Base-by-base conservation (phyloP, 2,113 vertebrate species). In the Cromileptes altivelis region DNA sequence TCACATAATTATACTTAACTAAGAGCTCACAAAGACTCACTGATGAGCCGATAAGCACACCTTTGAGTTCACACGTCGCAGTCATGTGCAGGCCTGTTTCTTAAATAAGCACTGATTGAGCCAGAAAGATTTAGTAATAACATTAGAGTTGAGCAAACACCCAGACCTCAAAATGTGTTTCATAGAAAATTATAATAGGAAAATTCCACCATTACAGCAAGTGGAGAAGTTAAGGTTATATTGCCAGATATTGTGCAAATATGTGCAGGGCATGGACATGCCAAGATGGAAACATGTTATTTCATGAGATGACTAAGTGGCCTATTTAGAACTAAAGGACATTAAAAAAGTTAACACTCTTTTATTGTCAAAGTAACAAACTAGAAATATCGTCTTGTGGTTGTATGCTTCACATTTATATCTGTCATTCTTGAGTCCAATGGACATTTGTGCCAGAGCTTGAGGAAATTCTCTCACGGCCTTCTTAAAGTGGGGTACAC, bases 31-130 rank as follows among this genome's bases (percentile, higher is more conserved):
- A n/a, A 2, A 58, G 63, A 23, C 57, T 60, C 30, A 11, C 25
- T 58, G 61, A 61, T 37, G 57, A 79, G 58, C 40, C 8, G 25
- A 30, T 19, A n/a, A 62, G 52, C 37, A 14, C 45, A 40, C 55
- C 61, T 64, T 65, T 14, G 19, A 50, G 55, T 33, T 71, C 64
- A 21, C 49, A 37, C 30, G 3, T 17, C 19, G 4, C 17, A 40
- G 23, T 37, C 79, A 47, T 0, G 82, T 30, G 23, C 37, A 0
- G 56, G 42, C 81, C 37, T 68, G 78, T 62, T 71, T 18, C 14
- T 30, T 21, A 40, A 53, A 77, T 37, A 21, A 69, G 45, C 30
- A 21, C 3, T 53, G 80, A 85, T 65, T 60, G 33, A 81, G 73
- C 69, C 57, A 37, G 21, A 47, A 15, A 27, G 13, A 4, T n/a